Conservation (phyloP, 1,140 invertebrate species). For the Cheumatopsyche charites region DNA sequence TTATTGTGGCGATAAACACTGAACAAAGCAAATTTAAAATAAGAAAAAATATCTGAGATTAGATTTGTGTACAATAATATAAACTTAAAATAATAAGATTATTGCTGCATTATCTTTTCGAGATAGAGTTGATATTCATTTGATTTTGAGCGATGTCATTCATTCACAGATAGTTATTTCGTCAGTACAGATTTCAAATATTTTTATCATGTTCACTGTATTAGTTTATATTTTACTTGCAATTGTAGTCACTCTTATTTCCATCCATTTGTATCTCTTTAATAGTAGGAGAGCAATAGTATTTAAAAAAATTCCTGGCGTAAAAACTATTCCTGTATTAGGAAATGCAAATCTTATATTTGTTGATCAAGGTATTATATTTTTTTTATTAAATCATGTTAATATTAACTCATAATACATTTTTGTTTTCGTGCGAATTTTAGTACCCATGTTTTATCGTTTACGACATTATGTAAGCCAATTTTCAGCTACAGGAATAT, state of each 20-base stretch:
- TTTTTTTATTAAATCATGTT: background rate
- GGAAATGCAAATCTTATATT: background rate
- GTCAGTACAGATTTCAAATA: no score
- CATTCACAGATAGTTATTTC: no score
- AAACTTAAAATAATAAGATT: no score
- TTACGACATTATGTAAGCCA: constrained; percentile 8
- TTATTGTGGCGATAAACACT: no score
- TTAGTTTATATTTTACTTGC: background rate
- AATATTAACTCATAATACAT: background rate
- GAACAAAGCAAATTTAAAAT: no score
- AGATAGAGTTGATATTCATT: no score
- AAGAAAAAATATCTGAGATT: no score
- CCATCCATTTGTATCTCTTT: background rate
- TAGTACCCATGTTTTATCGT: constrained; percentile 34
- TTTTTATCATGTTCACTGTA: no score
- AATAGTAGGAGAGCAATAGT: background rate
- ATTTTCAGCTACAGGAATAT: constrained; percentile 41
- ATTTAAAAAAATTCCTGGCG: background rate
- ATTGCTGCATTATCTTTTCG: no score
- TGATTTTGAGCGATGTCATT: no score
- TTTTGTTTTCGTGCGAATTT: background rate
- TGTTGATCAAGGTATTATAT: background rate
- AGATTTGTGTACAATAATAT: no score
- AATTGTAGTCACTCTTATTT: background rate
- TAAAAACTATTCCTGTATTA: background rate